These are phyloP conservation scores for Cyclura pinguis DNA, from an alignment of 2,797 vertebrate species.

Conservation along the genomic window DNA sequence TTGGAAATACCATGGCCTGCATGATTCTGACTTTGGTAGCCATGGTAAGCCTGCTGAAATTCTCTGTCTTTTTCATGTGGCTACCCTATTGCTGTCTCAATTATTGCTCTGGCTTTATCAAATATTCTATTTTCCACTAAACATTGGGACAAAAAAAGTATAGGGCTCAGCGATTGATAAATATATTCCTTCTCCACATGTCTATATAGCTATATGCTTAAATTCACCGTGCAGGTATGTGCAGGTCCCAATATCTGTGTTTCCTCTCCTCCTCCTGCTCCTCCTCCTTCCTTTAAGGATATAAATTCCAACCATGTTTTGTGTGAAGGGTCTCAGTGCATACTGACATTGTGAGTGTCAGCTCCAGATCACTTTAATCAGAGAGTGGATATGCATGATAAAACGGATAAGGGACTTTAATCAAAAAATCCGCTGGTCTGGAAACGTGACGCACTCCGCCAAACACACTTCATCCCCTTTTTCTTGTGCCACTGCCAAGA, in stretches of 20 bases:
- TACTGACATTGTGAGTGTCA: slow-evolving; percentile 99
- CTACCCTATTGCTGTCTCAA: not conserved
- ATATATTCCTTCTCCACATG: slow-evolving; percentile 42
- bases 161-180: not conserved
- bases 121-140: not conserved
- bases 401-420: slow-evolving; percentile 99
- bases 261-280: too few species aligned
- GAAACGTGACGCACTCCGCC: slow-evolving; percentile 98
- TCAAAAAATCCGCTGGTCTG: slow-evolving; percentile 99
- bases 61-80: too few species aligned
- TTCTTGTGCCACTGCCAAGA: slow-evolving; percentile 87
- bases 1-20: too few species aligned
- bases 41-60: too few species aligned
- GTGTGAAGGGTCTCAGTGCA: slow-evolving; percentile 88
- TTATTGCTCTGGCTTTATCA: not conserved
- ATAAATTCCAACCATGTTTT: slow-evolving; percentile 92
- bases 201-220: slow-evolving; percentile 37
- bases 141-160: not conserved
- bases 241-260: slow-evolving; percentile 55
- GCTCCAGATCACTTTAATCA: slow-evolving; percentile 99
- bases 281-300: slow-evolving; percentile 80
- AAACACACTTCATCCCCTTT: slow-evolving; percentile 92
- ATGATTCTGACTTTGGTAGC: too few species aligned
- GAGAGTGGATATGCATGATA: slow-evolving; percentile 99
- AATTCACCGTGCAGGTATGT: slow-evolving; percentile 48